These are phyloP conservation scores for Drosophila quinaria DNA, from an alignment of 2,888 invertebrate species.

Conservation along the genomic window DNA sequence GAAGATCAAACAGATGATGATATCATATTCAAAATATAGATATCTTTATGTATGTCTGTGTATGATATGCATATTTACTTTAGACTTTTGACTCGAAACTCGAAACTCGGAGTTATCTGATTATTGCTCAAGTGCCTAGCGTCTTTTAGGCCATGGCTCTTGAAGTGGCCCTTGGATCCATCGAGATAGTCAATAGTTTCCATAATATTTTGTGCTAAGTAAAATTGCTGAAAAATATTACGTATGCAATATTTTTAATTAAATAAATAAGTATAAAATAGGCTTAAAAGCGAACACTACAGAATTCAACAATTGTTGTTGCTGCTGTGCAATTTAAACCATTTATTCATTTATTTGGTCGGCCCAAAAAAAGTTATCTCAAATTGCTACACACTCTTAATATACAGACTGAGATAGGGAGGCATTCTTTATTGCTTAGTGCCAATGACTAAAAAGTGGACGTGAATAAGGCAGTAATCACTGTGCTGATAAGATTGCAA, in stretches of 20 bases:
- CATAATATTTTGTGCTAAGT: slow-evolving; percentile 5
- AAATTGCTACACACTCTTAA: slow-evolving; percentile 37
- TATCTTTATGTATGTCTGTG: not conserved
- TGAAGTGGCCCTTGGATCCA: slow-evolving; percentile 41
- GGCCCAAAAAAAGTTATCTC: slow-evolving; percentile 37
- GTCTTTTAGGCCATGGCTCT: slow-evolving; percentile 46
- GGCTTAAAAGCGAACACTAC: slow-evolving; percentile 2
- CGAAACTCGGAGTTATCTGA: slow-evolving; percentile 40
- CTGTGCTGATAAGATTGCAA: slow-evolving; percentile 64
- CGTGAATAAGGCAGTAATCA: slow-evolving; percentile 73
- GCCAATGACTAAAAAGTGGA: slow-evolving; percentile 55
- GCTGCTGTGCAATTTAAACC: slow-evolving; percentile 1
- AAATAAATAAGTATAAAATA: slow-evolving; percentile 36
- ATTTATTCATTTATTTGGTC: slow-evolving; percentile 35
- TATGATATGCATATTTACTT: slow-evolving; percentile 32
- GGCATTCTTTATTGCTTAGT: slow-evolving; percentile 58
- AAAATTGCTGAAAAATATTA: slow-evolving; percentile 24
- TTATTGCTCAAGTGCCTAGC: slow-evolving; percentile 36
- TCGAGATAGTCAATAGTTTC: slow-evolving; percentile 13
- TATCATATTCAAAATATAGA: slow-evolving; percentile 16
- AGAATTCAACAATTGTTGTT: slow-evolving; percentile 11
- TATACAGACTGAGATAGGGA: slow-evolving; percentile 28
- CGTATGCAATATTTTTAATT: slow-evolving; percentile 42
- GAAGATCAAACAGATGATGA: slow-evolving; percentile 24
- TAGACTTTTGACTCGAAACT: slow-evolving; percentile 30